Evolutionary conservation across 2,888 invertebrate species (phyloP).

Genomic region (Campopleginae sp.): DNA sequence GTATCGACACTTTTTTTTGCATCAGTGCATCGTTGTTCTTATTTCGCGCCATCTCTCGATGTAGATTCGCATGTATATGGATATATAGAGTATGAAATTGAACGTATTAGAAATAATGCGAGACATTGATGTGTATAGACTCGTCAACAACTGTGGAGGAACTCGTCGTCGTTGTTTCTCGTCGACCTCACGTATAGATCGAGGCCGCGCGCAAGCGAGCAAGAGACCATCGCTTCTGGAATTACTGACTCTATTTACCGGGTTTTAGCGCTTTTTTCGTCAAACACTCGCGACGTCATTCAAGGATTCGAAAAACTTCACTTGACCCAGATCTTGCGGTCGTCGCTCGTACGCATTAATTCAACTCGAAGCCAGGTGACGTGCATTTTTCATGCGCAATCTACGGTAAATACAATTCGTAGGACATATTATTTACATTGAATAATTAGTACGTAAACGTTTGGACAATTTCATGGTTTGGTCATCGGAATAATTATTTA

Average conservation of each 20-base stretch:
- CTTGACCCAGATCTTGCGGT: constrained; percentile 83
- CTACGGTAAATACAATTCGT: constrained; percentile 14
- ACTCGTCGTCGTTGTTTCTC: constrained; percentile 41
- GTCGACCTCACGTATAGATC: constrained; percentile 64
- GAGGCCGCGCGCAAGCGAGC: constrained; percentile 69
- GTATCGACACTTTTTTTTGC: no score
- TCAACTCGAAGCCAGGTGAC: constrained; percentile 15
- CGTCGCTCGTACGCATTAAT: constrained; percentile 37
- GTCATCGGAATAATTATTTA: background rate
- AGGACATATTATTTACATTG: background rate
- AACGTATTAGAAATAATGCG: constrained; percentile 52
- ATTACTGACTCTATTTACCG: constrained; percentile 67
- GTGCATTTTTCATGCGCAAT: constrained; percentile 35
- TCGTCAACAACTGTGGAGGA: background rate
- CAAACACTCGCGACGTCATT: constrained; percentile 69
- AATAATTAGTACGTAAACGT: constrained; percentile 6
- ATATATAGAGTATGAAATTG: constrained; percentile 9
- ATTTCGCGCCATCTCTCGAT: background rate
- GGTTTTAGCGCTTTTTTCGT: constrained; percentile 54
- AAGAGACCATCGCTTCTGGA: constrained; percentile 65
- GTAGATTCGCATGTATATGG: background rate
- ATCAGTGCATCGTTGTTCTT: background rate
- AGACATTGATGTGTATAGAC: constrained; percentile 46
- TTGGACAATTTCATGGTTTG: background rate
- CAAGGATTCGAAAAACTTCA: constrained; percentile 82